Percentiles rank a stretch among this genome's conserved stretches.
phyloP scores from a whole-genome alignment of 2,888 invertebrate genomes.

The Cheilosia impressa region DNA sequence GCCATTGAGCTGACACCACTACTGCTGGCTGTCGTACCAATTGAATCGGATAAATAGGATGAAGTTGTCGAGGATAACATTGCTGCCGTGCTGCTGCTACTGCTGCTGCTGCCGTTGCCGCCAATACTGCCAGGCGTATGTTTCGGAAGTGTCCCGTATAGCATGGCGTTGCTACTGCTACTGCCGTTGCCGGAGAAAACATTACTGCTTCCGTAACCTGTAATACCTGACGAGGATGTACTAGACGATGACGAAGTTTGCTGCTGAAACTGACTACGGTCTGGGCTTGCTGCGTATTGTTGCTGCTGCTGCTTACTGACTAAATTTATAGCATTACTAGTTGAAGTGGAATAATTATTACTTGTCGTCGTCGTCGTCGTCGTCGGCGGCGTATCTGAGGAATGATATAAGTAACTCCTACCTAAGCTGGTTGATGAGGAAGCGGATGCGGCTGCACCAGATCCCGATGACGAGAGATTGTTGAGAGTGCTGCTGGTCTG shows the following conservation, averaged over 20 bases:
- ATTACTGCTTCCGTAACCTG: constrained; percentile 48
- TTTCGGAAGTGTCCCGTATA: constrained; percentile 83
- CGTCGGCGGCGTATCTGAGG: constrained; percentile 68
- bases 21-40: constrained; percentile 81
- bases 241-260: constrained; percentile 57
- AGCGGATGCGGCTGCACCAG: constrained; percentile 77
- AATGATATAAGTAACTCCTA: constrained; percentile 65
- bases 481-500: constrained; percentile 69
- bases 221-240: constrained; percentile 44
- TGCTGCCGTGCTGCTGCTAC: constrained; percentile 72
- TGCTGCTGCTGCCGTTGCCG: constrained; percentile 60
- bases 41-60: constrained; percentile 77
- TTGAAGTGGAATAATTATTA: constrained; percentile 73
- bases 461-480: constrained; percentile 73
- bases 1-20: constrained; percentile 83
- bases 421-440: constrained; percentile 79
- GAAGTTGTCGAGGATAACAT: constrained; percentile 78
- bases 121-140: constrained; percentile 70
- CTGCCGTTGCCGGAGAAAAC: constrained; percentile 48
- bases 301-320: constrained; percentile 78
- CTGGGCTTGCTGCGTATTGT: constrained; percentile 80
- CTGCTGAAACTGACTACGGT: constrained; percentile 74
- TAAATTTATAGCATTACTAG: constrained; percentile 81
- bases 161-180: constrained; percentile 78
- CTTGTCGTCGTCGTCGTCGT: constrained; percentile 77